Evolutionary conservation across 2,797 vertebrate species (phyloP), one percentile per base, ranked within the genome.

Genomic region (Pipistrellus pipistrellus): DNA sequence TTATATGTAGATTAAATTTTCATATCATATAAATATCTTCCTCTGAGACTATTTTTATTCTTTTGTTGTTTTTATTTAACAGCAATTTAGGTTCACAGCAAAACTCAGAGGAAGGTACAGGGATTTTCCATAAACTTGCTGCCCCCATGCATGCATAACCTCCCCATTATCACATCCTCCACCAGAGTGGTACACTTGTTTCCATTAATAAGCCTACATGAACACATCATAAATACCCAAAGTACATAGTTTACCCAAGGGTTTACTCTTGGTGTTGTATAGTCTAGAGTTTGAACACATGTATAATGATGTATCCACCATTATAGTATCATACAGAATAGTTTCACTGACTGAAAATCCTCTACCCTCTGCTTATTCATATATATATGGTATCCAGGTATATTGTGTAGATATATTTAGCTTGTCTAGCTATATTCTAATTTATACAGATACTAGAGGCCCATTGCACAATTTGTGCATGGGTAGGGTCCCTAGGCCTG

Each of bases 1-100:
- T 84, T 15, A 93, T 32, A 30, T 8, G 84, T 73, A 81, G 23
- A 59, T 59, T 84, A 85, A 64, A 78, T 32, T 53, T 59, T 72
- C 68, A 51, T 32, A 41, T 57, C 17, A 66, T 2, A 69, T 68
- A n/a, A 27, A 18, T 84, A 9, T 95, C 38, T 83, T 41, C 23
- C 59, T 72, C 91, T 69, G 20, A 88, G 25, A 6, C 2, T 38
- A 27, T 32, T 87, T 82, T 91, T 85, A 4, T 32, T 73, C 48
- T 14, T 73, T n/a, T 62, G 23, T 20, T 41, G 3, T 55, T 76
- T 73, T 30, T 69, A 48, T 77, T 48, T 46, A 68, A 59, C 30
- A 38, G 27, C 4, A 35, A 9, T 78, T 82, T 83, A 80, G 1
- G 53, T 38, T 72, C 15, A 77, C 12, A 85, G 46, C 3, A 87